Conservation (phyloP, 1,140 invertebrate genomes). For the Bombus sylvicola region DNA sequence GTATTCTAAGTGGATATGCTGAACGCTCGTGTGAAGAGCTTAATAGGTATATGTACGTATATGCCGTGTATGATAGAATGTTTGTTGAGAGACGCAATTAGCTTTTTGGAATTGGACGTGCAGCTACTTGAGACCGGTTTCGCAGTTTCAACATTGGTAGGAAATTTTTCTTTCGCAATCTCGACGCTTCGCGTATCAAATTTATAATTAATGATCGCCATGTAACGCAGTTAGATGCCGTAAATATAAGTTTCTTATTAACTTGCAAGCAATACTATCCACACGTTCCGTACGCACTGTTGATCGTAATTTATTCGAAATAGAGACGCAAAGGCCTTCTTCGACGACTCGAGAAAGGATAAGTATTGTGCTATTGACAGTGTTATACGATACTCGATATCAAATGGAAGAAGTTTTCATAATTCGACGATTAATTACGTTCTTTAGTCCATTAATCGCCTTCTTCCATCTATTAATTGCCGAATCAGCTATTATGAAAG, state of each 20-base stretch:
- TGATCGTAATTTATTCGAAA: constrained; percentile 15
- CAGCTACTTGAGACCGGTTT: background rate
- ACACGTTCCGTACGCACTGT: background rate
- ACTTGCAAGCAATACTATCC: background rate
- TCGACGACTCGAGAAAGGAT: background rate
- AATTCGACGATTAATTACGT: no score
- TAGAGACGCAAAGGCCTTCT: background rate
- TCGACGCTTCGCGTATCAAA: constrained; percentile 6
- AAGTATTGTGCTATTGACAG: background rate
- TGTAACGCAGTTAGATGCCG: background rate
- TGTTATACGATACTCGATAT: constrained; percentile 26
- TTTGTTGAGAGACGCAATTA: background rate
- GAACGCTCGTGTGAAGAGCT: background rate
- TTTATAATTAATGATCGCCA: constrained; percentile 32
- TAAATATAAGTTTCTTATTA: constrained; percentile 17
- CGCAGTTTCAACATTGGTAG: background rate
- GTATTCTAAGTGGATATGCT: background rate
- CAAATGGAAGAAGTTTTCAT: no score
- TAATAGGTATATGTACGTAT: background rate
- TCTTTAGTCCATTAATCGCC: no score
- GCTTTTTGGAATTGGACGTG: background rate
- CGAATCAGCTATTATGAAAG: no score
- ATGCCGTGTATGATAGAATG: background rate
- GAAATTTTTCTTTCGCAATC: constrained; percentile 21
- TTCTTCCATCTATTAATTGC: no score